Evolutionary conservation across 2,113 vertebrate species (phyloP).

Genomic region (Petrocephalus microphthalmus): DNA sequence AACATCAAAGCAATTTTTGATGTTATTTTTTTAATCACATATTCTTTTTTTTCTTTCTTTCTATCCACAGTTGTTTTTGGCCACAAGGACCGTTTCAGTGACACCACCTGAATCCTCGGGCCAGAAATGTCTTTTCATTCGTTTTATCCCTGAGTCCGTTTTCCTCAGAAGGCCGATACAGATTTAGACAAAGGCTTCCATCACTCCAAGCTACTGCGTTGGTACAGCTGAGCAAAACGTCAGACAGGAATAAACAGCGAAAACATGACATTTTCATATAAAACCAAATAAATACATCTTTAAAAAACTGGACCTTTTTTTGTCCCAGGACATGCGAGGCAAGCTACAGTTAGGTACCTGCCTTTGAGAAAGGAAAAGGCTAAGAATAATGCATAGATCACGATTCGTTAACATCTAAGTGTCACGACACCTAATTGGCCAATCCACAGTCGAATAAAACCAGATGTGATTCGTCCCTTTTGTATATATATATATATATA

Average conservation of each 20-base stretch:
- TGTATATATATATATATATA: neutral
- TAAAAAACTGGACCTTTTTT: constrained; percentile 68
- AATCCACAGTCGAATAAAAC: constrained; percentile 27
- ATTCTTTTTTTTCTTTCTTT: neutral
- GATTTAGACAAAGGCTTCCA: constrained; percentile 48
- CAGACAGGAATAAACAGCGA: constrained; percentile 52
- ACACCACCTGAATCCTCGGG: neutral
- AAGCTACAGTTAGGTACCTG: constrained; percentile 53
- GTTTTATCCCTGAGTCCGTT: neutral
- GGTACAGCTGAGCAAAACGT: constrained; percentile 39
- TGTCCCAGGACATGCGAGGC: constrained; percentile 59
- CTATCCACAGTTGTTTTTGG: neutral
- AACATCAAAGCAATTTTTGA: neutral
- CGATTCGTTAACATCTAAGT: constrained; percentile 47
- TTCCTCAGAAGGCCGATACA: constrained; percentile 5
- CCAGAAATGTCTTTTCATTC: neutral
- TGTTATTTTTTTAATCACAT: neutral
- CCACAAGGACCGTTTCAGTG: neutral
- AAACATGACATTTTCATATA: constrained; percentile 64
- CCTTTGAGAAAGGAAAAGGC: constrained; percentile 47
- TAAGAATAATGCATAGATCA: constrained; percentile 71
- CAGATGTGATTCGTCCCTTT: constrained; percentile 8
- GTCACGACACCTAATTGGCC: constrained; percentile 34
- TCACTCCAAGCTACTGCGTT: constrained; percentile 49
- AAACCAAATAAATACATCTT: constrained; percentile 78